phyloP scores from a whole-genome alignment of 2,113 vertebrate species.

The Aythya baeri region DNA sequence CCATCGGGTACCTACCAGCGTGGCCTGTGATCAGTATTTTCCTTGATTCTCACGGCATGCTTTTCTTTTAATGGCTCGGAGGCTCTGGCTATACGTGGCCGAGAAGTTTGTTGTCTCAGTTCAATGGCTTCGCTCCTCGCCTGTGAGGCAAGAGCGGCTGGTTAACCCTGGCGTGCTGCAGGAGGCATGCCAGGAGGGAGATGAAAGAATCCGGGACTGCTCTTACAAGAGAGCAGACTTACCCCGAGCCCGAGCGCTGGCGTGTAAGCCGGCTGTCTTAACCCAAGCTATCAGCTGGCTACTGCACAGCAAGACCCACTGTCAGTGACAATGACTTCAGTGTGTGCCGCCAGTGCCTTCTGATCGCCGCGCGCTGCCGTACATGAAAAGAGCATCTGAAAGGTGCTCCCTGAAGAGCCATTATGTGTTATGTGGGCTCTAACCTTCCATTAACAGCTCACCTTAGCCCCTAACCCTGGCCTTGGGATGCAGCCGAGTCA shows the following conservation, averaged over 20 bases:
- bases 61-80: background rate
- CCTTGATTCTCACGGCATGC: background rate
- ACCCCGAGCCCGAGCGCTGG: background rate
- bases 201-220: constrained; percentile 14
- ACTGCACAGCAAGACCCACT: background rate
- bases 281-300: background rate
- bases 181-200: background rate
- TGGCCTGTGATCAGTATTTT: background rate
- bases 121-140: background rate
- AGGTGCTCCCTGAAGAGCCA: constrained; percentile 70
- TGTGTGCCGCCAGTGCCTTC: constrained; percentile 41
- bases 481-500: constrained; percentile 61
- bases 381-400: constrained; percentile 69
- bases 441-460: constrained; percentile 77
- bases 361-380: constrained; percentile 38
- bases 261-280: background rate
- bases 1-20: background rate
- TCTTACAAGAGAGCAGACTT: background rate
- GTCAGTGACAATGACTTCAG: constrained; percentile 43
- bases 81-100: background rate
- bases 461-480: constrained; percentile 71
- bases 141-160: background rate
- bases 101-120: constrained; percentile 8
- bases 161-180: constrained; percentile 28
- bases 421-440: constrained; percentile 62